phyloP scores from a whole-genome alignment of 2,113 vertebrate species.

The Caranx ignobilis region DNA sequence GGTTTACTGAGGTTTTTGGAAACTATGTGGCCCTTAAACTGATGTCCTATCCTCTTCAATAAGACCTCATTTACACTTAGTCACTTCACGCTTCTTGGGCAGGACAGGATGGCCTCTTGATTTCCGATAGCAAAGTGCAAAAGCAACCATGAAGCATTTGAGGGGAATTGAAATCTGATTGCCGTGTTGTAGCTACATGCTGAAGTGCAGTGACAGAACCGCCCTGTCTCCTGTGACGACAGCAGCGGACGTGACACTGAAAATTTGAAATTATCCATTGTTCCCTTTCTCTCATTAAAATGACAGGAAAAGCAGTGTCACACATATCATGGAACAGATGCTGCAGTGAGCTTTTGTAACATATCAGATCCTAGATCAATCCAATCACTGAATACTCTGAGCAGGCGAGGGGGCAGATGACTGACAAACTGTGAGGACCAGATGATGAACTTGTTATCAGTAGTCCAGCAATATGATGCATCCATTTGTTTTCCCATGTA shows the following conservation, averaged over 20 bases:
- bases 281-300: neutral
- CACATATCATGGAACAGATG: neutral
- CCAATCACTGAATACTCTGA: neutral
- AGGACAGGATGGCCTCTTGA: neutral
- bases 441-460: neutral
- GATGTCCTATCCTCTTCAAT: neutral
- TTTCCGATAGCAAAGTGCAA: neutral
- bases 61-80: neutral
- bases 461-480: neutral
- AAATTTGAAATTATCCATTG: neutral
- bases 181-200: neutral
- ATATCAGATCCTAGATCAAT: constrained; percentile 3
- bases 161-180: constrained; percentile 6
- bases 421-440: neutral
- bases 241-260: neutral
- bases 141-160: neutral
- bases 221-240: neutral
- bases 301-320: neutral
- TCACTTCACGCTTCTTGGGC: neutral
- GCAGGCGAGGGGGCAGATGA: neutral
- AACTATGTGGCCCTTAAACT: constrained; percentile 6
- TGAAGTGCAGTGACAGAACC: neutral
- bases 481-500: neutral
- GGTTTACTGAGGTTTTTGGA: constrained; percentile 2
- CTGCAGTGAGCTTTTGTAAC: neutral